Base-by-base conservation (phyloP, 2,888 invertebrate genomes). In the Stomorhina lunata region DNA sequence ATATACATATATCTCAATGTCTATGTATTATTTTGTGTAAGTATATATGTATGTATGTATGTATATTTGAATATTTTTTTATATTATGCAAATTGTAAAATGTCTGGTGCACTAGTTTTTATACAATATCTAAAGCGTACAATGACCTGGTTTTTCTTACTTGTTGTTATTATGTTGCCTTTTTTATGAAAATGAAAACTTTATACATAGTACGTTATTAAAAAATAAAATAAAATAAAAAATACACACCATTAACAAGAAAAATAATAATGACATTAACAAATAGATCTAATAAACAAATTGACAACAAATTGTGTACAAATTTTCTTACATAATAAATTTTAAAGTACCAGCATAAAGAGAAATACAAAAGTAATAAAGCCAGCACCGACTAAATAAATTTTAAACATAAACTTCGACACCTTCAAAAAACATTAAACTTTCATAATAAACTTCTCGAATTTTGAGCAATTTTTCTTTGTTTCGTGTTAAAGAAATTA, bases 51-150 rank as follows among this genome's bases (percentile, higher is more conserved):
- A 2, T 27, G 2, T 68, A 29, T 61, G 43, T 29, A 12, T 9
- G 22, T 61, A 34, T 37, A 48, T 34, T 2, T 66, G 34, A 15
- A 9, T 7, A 22, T 40, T 5, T 40, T 27, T 40, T 29, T 6
- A 66, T 53, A 73, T 73, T 80, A 80, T 80, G 79, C 72, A 80
- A 80, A 80, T 80, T 73, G 48, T 73, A 34, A 73, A 80, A 29
- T 68, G 82, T 79, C 65, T 71, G 69, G 68, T 76, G 72, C 63
- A 76, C 76, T 71, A 80, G 71, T 80, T 76, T 76, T 75, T 76
- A 59, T 65, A 57, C 75, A 65, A 69, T 9, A 53, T 66, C 59
- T 66, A 66, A 66, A 80, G 79, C 79, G 79, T 80, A 43, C 79
- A 73, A 59, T 80, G 79, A 80, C 79, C 79, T 80, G 79, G 22